Base-by-base conservation (phyloP, 2,888 invertebrate genomes). In the Mellilla xanthometata region DNA sequence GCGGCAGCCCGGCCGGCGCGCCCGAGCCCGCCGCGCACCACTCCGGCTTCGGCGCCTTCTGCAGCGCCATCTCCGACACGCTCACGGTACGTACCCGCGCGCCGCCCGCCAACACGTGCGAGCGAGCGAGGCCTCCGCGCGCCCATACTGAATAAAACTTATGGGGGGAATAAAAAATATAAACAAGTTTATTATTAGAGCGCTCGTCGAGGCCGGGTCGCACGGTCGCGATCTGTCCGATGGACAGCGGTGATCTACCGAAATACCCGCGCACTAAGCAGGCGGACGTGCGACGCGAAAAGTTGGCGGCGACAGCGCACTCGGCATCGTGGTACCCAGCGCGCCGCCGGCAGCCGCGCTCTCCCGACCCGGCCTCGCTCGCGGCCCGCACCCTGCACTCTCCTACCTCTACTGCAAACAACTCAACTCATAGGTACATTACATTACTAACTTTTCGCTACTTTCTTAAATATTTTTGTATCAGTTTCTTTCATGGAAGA, bases 141-240 rank as follows among this genome's bases (percentile, higher is more conserved):
- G 67, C 67, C 63, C 62, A 72, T 71, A 75, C 67, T 60, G 72
- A 79, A 74, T 72, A 72, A 76, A 77, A 81, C 74, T 81, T 73
- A 76, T 77, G 72, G 72, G 68, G 72, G 68, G 73, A 77, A 78
- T 78, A 82, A 83, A 86, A 87, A 88, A 87, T 85, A 88, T 89
- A 89, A 88, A 89, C 87, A 89, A 83, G 85, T 79, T 84, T 89
- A 89, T 86, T 78, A 87, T 82, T 89, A 88, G 88, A 85, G 79
- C 71, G 87, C 86, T 86, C 84, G 81, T 81, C 75, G 81, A 79
- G 76, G 73, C 87, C 78, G 85, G 86, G 87, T 86, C 85, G 88
- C 85, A 84, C 82, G 85, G 87, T 86, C 83, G 84, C 79, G 83
- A 88, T 86, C 81, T 85, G 83, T 85, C 81, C 76, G 82, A 86